Percentiles rank a stretch among this genome's conserved stretches.
These are phyloP conservation scores for Thereva nobilitata DNA, from an alignment of 2,888 invertebrate species.

Conservation along the genomic window DNA sequence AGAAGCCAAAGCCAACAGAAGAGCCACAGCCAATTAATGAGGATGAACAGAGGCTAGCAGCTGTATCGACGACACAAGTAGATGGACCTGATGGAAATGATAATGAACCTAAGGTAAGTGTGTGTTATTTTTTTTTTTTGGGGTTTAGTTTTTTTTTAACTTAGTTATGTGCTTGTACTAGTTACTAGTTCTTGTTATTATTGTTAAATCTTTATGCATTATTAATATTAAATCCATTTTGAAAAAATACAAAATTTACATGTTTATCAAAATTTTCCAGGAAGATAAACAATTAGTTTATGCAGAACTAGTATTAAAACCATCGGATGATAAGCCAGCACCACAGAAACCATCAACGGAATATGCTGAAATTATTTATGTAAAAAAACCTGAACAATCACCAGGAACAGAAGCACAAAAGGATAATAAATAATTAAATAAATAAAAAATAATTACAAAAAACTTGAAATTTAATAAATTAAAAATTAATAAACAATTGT, in stretches of 20 bases:
- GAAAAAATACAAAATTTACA: background rate
- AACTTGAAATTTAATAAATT: too few relatives aligned
- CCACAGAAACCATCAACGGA: constrained; percentile 63
- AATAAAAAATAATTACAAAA: background rate
- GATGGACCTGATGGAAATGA: constrained; percentile 52
- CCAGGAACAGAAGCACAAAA: constrained; percentile 7
- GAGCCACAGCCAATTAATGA: constrained; percentile 45
- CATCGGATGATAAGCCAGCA: constrained; percentile 52
- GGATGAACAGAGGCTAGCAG: constrained; percentile 44
- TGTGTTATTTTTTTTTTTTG: constrained; percentile 2
- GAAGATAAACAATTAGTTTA: constrained; percentile 71
- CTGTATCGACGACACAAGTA: constrained; percentile 45
- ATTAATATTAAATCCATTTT: constrained; percentile 10
- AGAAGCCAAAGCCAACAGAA: constrained; percentile 43
- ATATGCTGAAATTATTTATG: constrained; percentile 81
- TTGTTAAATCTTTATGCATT: constrained; percentile 13
- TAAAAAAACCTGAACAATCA: constrained; percentile 48
- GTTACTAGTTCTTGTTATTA: background rate
- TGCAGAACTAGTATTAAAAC: constrained; percentile 70
- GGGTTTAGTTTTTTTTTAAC: background rate
- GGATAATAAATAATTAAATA: constrained; percentile 1
- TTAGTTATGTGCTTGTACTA: background rate
- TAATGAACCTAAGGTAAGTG: constrained; percentile 55
- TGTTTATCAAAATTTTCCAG: constrained; percentile 47
- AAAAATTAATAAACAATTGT: too few relatives aligned